Conservation (phyloP, 2,888 invertebrate genomes). For the Eueremaeus valkanovi region DNA sequence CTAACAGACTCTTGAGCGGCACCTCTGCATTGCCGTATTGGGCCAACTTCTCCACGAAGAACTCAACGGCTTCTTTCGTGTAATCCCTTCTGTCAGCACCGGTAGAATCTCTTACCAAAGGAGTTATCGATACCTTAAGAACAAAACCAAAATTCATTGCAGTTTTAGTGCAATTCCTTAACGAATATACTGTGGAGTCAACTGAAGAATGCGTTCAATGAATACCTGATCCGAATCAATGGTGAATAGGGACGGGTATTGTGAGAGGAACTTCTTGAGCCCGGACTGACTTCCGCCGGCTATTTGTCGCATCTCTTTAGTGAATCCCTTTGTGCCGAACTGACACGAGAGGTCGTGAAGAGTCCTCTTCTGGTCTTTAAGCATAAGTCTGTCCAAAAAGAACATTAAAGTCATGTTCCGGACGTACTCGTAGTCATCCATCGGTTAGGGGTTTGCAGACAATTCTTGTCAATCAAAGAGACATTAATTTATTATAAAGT, state of each 20-base stretch:
- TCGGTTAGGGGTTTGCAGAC: conserved; percentile 52
- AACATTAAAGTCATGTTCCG: conserved; percentile 94
- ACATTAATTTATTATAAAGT: neutral
- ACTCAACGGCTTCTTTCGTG: conserved; percentile 93
- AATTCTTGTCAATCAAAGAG: neutral
- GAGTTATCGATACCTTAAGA: conserved; percentile 41
- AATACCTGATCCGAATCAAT: conserved; percentile 73
- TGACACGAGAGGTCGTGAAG: conserved; percentile 97
- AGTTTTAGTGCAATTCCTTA: too few relatives aligned
- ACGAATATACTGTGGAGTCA: too few relatives aligned
- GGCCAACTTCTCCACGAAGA: conserved; percentile 89
- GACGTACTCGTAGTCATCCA: conserved; percentile 92
- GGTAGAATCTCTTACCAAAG: conserved; percentile 38
- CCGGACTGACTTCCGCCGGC: conserved; percentile 88
- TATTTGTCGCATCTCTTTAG: conserved; percentile 71
- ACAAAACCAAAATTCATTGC: conserved; percentile 24
- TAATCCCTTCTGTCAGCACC: conserved; percentile 63
- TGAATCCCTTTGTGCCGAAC: conserved; percentile 98
- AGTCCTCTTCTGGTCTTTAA: conserved; percentile 91
- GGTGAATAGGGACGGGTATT: conserved; percentile 92
- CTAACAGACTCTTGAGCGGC: conserved; percentile 90
- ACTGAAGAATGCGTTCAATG: neutral
- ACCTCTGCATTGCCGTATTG: conserved; percentile 96
- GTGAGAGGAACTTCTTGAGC: conserved; percentile 89
- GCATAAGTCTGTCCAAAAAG: conserved; percentile 96